Base-by-base conservation (phyloP, 2,888 invertebrate species). In the Sinohyriopsis cumingii region DNA sequence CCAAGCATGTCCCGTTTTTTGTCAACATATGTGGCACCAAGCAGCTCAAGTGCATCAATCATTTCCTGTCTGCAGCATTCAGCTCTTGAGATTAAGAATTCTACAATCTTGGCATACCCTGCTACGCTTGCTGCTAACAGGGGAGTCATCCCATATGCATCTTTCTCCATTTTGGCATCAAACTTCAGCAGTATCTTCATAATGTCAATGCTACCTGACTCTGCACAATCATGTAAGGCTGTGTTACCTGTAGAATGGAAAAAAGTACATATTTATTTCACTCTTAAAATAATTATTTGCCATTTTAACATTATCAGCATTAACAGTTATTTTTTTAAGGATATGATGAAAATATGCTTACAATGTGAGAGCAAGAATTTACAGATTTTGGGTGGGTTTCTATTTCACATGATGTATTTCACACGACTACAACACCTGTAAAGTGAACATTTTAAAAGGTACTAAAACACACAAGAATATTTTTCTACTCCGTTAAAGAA, bases 151-250 rank as follows among this genome's bases (percentile, higher is more conserved):
- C 96, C 98, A 90, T 96, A 97, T 24, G 96, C 95, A 91, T 98
- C 98, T 53, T 95, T 95, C 88, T 96, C 96, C 95, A 98, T 96
- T 60, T 93, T 93, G 20, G 98, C 98, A 63, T 96, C 96, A 89
- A 95, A 93, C 59, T 94, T 93, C 55, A 99, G 91, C 75, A 99
- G 92, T 89, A 98, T 92, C 91, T 96, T 95, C 85, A 98, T 93
- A 87, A 98, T 97, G 85, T 96, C 95, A 77, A 98, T 91, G 57
- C 96, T 96, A 7, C 98, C 98, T 68, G 96, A 96, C 90, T 99
- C 98, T 0, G 98, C 98, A 88, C 98, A 97, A 88, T 99, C 98
- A 91, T 99, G 98, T 55, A 99, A 90, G n/a, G 98, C 98, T 15
- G 98, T 98, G 91, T 98, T 98, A 53, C 92, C 91, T 91, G 83